Evolutionary conservation across 2,888 invertebrate genomes (phyloP).

Genomic region (Caenorhabditis doughertyi): DNA sequence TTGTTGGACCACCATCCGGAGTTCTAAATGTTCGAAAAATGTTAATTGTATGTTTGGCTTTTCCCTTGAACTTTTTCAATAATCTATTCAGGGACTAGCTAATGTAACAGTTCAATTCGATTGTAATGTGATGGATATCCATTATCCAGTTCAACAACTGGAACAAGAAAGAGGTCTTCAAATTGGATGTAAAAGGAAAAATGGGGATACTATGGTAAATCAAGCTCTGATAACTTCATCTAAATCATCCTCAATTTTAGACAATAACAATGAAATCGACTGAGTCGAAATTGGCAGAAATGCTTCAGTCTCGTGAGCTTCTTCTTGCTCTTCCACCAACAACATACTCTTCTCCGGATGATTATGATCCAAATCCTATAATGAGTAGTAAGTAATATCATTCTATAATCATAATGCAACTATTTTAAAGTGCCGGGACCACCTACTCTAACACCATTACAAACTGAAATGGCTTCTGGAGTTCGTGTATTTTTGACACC

Average conservation of each 20-base stretch:
- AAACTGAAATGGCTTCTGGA: conserved; percentile 45
- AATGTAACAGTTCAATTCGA: conserved; percentile 51
- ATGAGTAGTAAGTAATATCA: background rate
- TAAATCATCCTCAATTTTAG: conserved; percentile 37
- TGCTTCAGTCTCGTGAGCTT: conserved; percentile 55
- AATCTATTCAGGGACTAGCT: conserved; percentile 28
- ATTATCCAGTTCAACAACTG: conserved; percentile 51
- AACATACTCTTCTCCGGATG: conserved; percentile 43
- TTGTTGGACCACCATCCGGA: conserved; percentile 70
- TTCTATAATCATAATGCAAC: too few relatives aligned
- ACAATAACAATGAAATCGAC: conserved; percentile 58
- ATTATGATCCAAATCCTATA: conserved; percentile 48
- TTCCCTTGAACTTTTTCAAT: background rate
- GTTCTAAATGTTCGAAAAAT: conserved; percentile 71
- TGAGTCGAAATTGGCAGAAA: conserved; percentile 50
- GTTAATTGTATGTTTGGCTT: conserved; percentile 65
- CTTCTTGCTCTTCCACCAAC: conserved; percentile 62
- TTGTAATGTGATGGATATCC: conserved; percentile 52
- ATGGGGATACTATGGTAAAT: conserved; percentile 45
- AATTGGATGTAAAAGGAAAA: conserved; percentile 54
- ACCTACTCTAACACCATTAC: conserved; percentile 15
- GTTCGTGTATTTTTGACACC: conserved; percentile 41
- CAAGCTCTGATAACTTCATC: background rate
- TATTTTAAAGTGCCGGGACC: conserved; percentile 31
- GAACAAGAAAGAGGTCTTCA: conserved; percentile 51